phyloP scores from a whole-genome alignment of 2,113 vertebrate species.

The Diadophis punctatus region DNA sequence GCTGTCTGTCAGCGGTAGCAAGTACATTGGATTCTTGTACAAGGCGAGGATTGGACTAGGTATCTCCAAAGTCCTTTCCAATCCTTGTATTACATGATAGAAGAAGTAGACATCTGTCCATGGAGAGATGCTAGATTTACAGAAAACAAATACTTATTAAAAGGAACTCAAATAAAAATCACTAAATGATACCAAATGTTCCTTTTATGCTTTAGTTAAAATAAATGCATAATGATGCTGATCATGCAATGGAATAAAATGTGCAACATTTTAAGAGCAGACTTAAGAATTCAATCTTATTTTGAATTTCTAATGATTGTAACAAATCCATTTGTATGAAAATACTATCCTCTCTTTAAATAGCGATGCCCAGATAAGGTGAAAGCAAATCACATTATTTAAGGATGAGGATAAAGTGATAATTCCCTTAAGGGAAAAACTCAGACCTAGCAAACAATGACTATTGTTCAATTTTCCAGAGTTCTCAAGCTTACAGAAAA shows the following conservation, averaged over 20 bases:
- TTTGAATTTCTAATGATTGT: slow-evolving; percentile 10
- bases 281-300: background rate
- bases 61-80: background rate
- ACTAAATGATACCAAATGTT: background rate
- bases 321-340: background rate
- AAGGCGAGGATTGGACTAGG: background rate
- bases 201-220: slow-evolving; percentile 22
- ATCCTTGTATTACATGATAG: background rate
- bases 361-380: background rate
- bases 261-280: background rate
- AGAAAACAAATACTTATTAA: background rate
- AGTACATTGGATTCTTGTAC: background rate
- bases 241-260: fast-evolving
- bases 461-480: slow-evolving; percentile 24
- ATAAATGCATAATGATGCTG: slow-evolving; percentile 24
- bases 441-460: slow-evolving; percentile 2
- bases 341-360: background rate
- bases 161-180: background rate
- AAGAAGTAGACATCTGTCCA: background rate
- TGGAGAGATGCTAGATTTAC: background rate
- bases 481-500: background rate
- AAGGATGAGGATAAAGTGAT: background rate
- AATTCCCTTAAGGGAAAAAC: background rate
- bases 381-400: slow-evolving; percentile 9
- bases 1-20: background rate